Evolutionary conservation across 2,113 vertebrate species (phyloP).

Genomic region (Lepidothrix coronata): DNA sequence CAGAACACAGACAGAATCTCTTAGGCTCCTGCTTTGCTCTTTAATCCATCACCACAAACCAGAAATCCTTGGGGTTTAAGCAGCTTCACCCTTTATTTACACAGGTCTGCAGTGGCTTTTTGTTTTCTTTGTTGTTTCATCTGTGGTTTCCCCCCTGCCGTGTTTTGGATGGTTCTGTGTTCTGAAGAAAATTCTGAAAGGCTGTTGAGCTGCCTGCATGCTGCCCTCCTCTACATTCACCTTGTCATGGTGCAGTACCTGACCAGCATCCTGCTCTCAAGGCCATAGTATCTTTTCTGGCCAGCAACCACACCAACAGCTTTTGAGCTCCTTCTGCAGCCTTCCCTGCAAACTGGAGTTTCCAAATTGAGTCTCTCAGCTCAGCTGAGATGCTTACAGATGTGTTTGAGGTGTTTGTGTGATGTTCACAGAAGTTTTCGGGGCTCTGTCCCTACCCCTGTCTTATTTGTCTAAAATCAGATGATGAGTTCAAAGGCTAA

Average conservation of each 20-base stretch:
- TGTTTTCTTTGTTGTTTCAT: conserved; percentile 22
- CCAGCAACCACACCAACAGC: neutral
- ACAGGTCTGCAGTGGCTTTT: neutral
- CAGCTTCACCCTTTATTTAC: conserved; percentile 15
- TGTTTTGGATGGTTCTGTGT: neutral
- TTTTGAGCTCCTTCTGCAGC: neutral
- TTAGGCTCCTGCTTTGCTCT: neutral
- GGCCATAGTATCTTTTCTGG: neutral
- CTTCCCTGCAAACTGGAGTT: neutral
- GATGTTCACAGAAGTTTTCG: neutral
- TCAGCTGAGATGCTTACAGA: neutral
- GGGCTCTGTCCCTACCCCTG: neutral
- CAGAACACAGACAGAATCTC: neutral
- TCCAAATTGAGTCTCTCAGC: neutral
- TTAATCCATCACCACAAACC: conserved; percentile 4
- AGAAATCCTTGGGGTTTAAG: conserved; percentile 9
- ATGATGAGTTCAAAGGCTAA: neutral
- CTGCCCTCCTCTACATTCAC: neutral
- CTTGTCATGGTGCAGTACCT: accelerated
- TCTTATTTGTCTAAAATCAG: neutral
- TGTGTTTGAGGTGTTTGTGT: neutral
- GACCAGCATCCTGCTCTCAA: neutral
- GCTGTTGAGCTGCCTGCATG: neutral
- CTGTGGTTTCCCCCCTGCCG: accelerated
- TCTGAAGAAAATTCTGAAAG: neutral